Evolutionary conservation across 2,888 invertebrate genomes (phyloP), one percentile per base, ranked within the genome.

Genomic region (Cephus pulcher): DNA sequence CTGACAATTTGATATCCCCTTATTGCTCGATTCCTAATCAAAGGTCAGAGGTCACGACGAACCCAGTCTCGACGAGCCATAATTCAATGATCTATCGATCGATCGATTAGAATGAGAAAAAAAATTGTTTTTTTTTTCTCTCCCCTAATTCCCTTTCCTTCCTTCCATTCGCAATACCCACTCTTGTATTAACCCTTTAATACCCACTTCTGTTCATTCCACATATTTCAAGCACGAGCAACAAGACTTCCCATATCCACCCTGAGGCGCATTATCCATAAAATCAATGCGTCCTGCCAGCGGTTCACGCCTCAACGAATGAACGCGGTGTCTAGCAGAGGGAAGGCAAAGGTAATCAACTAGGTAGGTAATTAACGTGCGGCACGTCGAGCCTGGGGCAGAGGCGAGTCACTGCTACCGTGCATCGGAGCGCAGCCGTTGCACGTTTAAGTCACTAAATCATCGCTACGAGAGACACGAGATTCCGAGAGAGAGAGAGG

Each of bases 361-460:
- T 73, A 75, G 77, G 69, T 77, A 35, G 78, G 73, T 74, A 77
- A 82, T 79, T 73, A 79, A 77, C 75, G 74, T 74, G 77, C 75
- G 75, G 75, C 78, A 70, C 34, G 75, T 79, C 75, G 56, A 76
- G 74, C 76, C 69, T 34, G 70, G 74, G 79, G 79, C 78, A 76
- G 68, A 79, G 77, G 68, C 77, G 74, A 73, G 78, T 73, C 34
- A 40, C 71, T 15, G 71, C 73, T 75, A 79, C 73, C 69, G 37
- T 75, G 71, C 71, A 77, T 71, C 74, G 23, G 56, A 56, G 56
- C 56, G 56, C 56, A 56, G 56, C 23, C 9, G 56, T 56, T 23
- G 56, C 56, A 9, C 56, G 2, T 56, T 56, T 56, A 23, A 56
- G 56, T 56, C 56, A 56, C 56, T 56, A 56, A 56, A 56, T 56